These are phyloP conservation scores for Lasioglossum oenotherae DNA, from an alignment of 2,888 invertebrate genomes.

Conservation along the genomic window DNA sequence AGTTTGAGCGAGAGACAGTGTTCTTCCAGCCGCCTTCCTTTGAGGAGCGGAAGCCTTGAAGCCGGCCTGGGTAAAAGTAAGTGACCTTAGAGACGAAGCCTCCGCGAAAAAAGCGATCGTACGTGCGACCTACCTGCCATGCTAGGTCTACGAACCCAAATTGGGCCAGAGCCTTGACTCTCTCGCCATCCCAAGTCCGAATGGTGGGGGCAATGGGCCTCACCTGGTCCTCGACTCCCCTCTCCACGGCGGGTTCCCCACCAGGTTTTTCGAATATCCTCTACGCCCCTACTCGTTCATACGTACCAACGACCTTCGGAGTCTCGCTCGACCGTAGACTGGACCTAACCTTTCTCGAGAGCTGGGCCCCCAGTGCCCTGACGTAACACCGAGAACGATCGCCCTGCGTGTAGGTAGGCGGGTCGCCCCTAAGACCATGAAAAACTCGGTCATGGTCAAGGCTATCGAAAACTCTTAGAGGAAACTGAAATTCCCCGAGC, in stretches of 20 bases:
- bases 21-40: neutral
- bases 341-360: conserved; percentile 63
- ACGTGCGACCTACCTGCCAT: conserved; percentile 72
- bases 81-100: conserved; percentile 77
- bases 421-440: conserved; percentile 60
- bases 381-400: conserved; percentile 61
- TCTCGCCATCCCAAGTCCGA: conserved; percentile 43
- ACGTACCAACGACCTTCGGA: conserved; percentile 60
- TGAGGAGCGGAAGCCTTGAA: conserved; percentile 72
- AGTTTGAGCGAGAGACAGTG: neutral
- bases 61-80: conserved; percentile 79
- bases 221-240: conserved; percentile 25
- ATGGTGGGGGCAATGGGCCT: conserved; percentile 17
- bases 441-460: conserved; percentile 73
- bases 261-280: conserved; percentile 58
- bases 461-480: conserved; percentile 44
- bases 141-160: conserved; percentile 79
- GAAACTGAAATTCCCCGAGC: conserved; percentile 45
- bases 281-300: conserved; percentile 44
- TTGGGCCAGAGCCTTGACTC: conserved; percentile 81
- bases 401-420: conserved; percentile 58
- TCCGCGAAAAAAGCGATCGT: conserved; percentile 19
- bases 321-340: conserved; percentile 29
- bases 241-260: conserved; percentile 20
- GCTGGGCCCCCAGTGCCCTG: conserved; percentile 60